Percentiles rank a stretch among this genome's conserved stretches.
Evolutionary conservation across 2,113 vertebrate species (phyloP).

Genomic region (Rhegmatorhina hoffmannsi): DNA sequence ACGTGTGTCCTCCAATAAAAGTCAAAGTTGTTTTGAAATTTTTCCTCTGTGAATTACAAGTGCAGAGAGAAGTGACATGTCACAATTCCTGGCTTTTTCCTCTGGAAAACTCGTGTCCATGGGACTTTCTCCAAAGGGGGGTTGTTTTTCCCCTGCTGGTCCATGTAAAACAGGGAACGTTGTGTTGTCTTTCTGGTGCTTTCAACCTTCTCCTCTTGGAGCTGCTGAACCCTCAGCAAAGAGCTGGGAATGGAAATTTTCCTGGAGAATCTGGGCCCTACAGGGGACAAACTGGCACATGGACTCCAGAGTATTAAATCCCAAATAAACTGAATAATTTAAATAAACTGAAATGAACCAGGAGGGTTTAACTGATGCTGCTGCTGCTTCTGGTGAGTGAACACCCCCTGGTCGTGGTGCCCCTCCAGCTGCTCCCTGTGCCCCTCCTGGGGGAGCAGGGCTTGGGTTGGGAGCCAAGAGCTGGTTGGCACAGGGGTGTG

Average conservation of each 20-base stretch:
- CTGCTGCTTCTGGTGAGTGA: background rate
- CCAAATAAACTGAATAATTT: background rate
- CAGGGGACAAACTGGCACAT: background rate
- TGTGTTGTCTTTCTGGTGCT: accelerated
- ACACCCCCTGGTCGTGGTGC: background rate
- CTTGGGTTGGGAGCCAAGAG: background rate
- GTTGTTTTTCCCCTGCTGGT: background rate
- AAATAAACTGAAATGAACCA: background rate
- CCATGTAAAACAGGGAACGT: accelerated
- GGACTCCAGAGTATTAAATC: background rate
- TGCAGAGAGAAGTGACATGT: background rate
- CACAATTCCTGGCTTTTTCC: background rate
- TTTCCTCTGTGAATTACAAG: background rate
- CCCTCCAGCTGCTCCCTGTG: background rate
- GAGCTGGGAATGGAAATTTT: background rate
- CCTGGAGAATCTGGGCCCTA: background rate
- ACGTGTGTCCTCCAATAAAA: background rate
- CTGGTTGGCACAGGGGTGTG: background rate
- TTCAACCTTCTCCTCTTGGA: background rate
- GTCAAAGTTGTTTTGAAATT: slow-evolving; percentile 2
- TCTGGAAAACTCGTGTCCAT: background rate
- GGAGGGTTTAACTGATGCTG: background rate
- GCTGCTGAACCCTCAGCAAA: background rate
- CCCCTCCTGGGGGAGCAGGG: background rate
- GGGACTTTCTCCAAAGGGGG: background rate